Conservation (phyloP, 2,888 invertebrate genomes). For the Vannuccia rotundouncinata region DNA sequence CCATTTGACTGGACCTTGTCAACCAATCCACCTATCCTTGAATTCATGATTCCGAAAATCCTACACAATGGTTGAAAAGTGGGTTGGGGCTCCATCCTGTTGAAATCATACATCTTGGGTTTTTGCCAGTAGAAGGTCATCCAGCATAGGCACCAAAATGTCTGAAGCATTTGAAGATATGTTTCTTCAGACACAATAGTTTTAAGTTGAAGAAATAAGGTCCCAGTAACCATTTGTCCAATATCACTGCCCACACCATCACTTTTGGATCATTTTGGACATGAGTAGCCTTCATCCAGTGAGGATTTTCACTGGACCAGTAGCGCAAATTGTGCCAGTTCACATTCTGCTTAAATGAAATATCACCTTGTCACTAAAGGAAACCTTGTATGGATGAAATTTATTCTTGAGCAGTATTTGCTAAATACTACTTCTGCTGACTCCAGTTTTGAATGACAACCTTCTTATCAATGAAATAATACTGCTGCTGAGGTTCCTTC, state of each 20-base stretch:
- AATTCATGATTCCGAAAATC: constrained; percentile 15
- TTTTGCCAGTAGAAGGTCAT: constrained; percentile 18
- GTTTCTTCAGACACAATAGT: constrained; percentile 16
- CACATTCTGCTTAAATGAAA: constrained; percentile 18
- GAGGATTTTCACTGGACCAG: constrained; percentile 12
- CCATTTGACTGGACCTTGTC: constrained; percentile 1
- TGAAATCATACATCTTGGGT: constrained; percentile 10
- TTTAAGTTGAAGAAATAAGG: constrained; percentile 8
- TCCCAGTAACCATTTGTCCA: constrained; percentile 19
- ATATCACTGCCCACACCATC: constrained; percentile 29
- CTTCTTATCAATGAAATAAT: not conserved
- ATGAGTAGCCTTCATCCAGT: constrained; percentile 30
- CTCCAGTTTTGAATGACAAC: constrained; percentile 27
- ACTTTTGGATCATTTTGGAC: constrained; percentile 32
- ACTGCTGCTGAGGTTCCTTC: constrained; percentile 17
- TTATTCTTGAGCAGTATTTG: constrained; percentile 15
- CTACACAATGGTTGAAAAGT: constrained; percentile 18
- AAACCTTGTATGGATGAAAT: constrained; percentile 30
- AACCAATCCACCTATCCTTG: constrained; percentile 22
- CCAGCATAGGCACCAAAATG: constrained; percentile 30
- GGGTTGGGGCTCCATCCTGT: constrained; percentile 21
- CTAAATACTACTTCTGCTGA: constrained; percentile 19
- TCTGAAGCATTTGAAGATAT: constrained; percentile 20
- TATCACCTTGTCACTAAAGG: not conserved
- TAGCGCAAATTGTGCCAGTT: constrained; percentile 29